Evolutionary conservation across 2,113 vertebrate genomes (phyloP).

Genomic region (Cyanoliseus patagonus): DNA sequence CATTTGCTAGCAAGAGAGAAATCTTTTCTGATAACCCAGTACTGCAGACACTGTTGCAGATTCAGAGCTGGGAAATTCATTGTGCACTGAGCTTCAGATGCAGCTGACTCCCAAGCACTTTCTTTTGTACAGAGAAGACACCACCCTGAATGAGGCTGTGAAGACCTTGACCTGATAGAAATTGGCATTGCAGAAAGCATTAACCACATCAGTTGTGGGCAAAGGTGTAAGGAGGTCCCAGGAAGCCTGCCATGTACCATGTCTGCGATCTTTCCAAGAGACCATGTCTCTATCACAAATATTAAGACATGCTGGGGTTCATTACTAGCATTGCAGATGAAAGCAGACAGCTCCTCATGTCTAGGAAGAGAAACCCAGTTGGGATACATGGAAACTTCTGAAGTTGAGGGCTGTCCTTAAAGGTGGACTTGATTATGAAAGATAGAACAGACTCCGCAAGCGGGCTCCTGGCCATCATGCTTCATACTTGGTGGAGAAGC

Average conservation of each 20-base stretch:
- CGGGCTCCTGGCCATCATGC: not conserved
- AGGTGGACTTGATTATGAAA: not conserved
- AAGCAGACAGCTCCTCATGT: not conserved
- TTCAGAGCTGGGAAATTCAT: not conserved
- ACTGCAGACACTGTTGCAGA: not conserved
- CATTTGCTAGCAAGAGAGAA: not conserved
- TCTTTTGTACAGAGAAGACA: not conserved
- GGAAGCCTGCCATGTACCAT: not conserved
- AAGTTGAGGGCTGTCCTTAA: not conserved
- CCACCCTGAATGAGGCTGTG: not conserved
- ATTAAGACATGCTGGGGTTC: not conserved
- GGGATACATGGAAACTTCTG: not conserved
- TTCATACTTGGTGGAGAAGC: too few relatives aligned
- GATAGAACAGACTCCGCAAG: not conserved
- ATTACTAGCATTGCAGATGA: not conserved
- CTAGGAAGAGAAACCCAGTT: not conserved
- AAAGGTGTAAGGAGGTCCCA: not conserved
- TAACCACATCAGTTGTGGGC: not conserved
- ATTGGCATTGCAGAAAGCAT: not conserved
- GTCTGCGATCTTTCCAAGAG: not conserved
- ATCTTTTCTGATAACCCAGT: not conserved
- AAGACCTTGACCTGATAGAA: not conserved
- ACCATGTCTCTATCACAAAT: not conserved
- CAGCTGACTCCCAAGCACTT: not conserved
- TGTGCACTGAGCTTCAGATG: not conserved